These are phyloP conservation scores for Nannoperca australis DNA, from an alignment of 2,797 vertebrate genomes.

Conservation along the genomic window DNA sequence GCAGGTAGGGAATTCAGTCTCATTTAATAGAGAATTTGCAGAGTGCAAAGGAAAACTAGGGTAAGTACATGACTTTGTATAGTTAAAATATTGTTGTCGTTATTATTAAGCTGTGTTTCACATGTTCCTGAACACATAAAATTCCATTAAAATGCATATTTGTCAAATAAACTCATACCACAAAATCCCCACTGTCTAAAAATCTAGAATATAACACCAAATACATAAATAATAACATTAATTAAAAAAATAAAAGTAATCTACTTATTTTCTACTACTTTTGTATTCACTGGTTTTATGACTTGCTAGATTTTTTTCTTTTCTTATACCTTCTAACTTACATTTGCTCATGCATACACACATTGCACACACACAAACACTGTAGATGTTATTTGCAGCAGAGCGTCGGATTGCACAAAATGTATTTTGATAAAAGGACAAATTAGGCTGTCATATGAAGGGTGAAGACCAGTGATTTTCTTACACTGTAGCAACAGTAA, in stretches of 20 bases:
- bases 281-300: background rate
- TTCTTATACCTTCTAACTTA: background rate
- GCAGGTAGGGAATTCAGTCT: conserved; percentile 3
- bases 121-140: background rate
- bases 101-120: conserved; percentile 7
- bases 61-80: background rate
- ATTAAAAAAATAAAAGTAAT: background rate
- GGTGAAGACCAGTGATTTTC: conserved; percentile 23
- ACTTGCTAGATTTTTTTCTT: background rate
- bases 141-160: background rate
- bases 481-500: background rate
- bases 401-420: background rate
- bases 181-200: background rate
- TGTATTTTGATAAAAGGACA: conserved; percentile 21
- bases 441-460: conserved; percentile 29
- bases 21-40: background rate
- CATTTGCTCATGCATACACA: background rate
- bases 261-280: too few relatives aligned
- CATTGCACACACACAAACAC: background rate
- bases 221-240: background rate
- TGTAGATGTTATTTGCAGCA: background rate
- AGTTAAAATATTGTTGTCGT: background rate
- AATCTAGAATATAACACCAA: background rate
- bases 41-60: background rate
- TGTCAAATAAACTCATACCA: background rate